Evolutionary conservation across 2,888 invertebrate species (phyloP), one percentile per base, ranked within the genome.

Genomic region (Drosophila monieri): DNA sequence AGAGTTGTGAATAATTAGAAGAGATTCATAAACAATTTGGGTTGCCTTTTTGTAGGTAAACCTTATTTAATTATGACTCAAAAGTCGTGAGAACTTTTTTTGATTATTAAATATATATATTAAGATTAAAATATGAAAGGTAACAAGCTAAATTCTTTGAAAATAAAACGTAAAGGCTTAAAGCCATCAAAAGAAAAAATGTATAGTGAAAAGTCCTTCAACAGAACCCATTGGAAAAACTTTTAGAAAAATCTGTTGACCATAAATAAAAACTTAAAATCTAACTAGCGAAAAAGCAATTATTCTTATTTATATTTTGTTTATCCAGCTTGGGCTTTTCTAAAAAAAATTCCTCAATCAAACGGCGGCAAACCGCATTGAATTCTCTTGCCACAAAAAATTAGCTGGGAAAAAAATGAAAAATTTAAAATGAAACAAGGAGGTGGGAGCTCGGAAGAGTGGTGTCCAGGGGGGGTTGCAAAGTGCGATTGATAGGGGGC

Each of bases 381-480:
- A 43, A 9, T 54, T 30, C 46, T 15, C 30, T n/a, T 44, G 14
- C 25, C 18, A 41, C 39, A 41, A 41, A 41, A 37, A 39, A 12
- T 9, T 4, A 12, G 3, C 25, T n/a, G 25, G 48, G 6, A 12
- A 25, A 52, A 32, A 27, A 35, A 37, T 62, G 27, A 52, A 43
- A 52, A 65, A 65, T 51, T 65, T 37, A 21, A 52, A 64, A 52
- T 35, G 35, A 64, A 14, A 52, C 15, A 25, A 15, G 23, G 1
- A 9, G 9, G 25, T 23, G 35, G 46, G 14, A 21, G 55, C 46
- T 15, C 35, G 23, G 14, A 35, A 35, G 25, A 35, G 10, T 30
- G 30, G 1, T 12, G 58, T 53, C 25, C n/a, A 4, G 8, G 10
- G 10, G 18, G 15, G 1, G 35, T 3, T 0, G 0, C n/a, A 15